These are phyloP conservation scores for Eunapius fragilis DNA, from an alignment of 37 sponge, comb jelly and placozoan genomes.

Conservation along the genomic window DNA sequence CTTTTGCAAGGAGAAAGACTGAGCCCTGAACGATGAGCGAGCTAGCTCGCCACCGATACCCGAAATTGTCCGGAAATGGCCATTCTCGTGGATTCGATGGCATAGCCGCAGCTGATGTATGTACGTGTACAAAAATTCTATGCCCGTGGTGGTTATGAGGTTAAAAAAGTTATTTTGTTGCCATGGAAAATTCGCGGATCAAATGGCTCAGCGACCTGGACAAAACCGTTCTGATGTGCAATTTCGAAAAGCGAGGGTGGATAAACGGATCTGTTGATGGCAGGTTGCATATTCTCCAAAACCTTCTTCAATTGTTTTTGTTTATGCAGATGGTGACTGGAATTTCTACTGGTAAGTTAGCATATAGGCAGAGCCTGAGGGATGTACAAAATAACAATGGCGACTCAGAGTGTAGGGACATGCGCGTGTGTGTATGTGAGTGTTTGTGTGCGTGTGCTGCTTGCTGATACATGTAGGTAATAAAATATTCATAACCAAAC, in stretches of 20 bases:
- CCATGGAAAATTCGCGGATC: conserved; percentile 25
- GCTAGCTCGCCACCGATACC: neutral
- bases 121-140: too few relatives aligned
- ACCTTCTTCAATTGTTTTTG: neutral
- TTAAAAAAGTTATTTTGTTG: neutral
- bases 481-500: too few relatives aligned
- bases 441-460: too few relatives aligned
- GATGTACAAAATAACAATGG: too few relatives aligned
- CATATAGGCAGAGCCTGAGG: too few relatives aligned
- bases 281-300: neutral
- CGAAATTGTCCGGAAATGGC: neutral
- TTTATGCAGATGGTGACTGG: conserved; percentile 88
- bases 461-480: too few relatives aligned
- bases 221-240: conserved; percentile 83
- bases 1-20: neutral
- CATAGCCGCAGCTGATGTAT: neutral
- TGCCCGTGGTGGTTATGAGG: neutral
- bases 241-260: conserved; percentile 98
- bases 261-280: conserved; percentile 73
- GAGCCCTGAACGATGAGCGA: neutral
- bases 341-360: conserved; percentile 93
- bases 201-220: conserved; percentile 94
- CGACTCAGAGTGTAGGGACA: too few relatives aligned
- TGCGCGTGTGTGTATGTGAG: neutral
- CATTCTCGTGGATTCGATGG: neutral